phyloP scores from a whole-genome alignment of 2,888 invertebrate species.

The Melinopterus prodromus region DNA sequence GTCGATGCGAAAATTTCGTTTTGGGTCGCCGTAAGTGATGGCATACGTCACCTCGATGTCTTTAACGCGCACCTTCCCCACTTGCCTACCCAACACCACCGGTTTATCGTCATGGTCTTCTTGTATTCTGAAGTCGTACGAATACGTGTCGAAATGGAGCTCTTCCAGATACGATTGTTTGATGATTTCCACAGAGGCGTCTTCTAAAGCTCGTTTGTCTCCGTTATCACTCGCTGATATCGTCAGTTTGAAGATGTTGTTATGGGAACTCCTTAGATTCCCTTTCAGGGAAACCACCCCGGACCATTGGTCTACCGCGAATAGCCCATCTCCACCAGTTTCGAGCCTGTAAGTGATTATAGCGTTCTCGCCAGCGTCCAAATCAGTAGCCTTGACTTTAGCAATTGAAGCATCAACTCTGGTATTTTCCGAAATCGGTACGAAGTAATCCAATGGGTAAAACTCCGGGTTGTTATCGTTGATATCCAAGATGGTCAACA shows the following conservation, averaged over 20 bases:
- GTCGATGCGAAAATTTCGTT: constrained; percentile 81
- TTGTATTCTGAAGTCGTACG: constrained; percentile 82
- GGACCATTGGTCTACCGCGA: constrained; percentile 79
- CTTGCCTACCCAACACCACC: constrained; percentile 71
- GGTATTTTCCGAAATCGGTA: constrained; percentile 75
- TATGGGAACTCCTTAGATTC: constrained; percentile 69
- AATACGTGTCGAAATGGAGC: constrained; percentile 78
- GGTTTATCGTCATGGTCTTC: constrained; percentile 79
- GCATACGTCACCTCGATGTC: constrained; percentile 69
- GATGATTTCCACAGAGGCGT: constrained; percentile 83
- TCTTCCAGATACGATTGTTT: constrained; percentile 76
- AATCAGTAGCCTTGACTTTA: constrained; percentile 83
- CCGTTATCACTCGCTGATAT: constrained; percentile 86
- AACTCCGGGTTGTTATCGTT: constrained; percentile 94
- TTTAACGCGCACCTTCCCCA: constrained; percentile 77
- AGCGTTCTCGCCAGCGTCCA: constrained; percentile 90
- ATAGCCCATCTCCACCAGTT: constrained; percentile 81
- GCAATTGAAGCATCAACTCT: constrained; percentile 72
- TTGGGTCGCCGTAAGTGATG: constrained; percentile 83
- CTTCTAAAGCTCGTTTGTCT: constrained; percentile 74
- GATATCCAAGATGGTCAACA: constrained; percentile 81
- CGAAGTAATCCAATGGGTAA: constrained; percentile 88
- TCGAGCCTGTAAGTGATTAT: constrained; percentile 80
- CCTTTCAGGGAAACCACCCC: constrained; percentile 78
- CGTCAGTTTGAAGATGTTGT: constrained; percentile 75